phyloP scores from a whole-genome alignment of 2,888 invertebrate genomes.

The Eupithecia pulchellata region DNA sequence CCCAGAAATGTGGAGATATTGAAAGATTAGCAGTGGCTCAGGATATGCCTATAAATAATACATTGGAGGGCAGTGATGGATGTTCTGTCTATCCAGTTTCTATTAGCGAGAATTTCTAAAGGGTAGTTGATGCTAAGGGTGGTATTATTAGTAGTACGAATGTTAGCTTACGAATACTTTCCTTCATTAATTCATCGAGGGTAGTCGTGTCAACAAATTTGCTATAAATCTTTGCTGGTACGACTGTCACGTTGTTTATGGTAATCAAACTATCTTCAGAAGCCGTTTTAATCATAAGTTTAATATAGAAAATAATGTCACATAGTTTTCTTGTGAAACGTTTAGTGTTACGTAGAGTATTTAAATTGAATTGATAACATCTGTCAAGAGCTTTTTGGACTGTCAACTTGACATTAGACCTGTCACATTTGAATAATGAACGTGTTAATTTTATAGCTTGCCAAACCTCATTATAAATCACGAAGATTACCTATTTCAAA shows the following conservation, averaged over 20 bases:
- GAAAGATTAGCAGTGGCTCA: slow-evolving; percentile 82
- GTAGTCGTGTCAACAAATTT: slow-evolving; percentile 67
- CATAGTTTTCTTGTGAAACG: not conserved
- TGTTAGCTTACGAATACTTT: slow-evolving; percentile 74
- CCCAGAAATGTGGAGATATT: slow-evolving; percentile 83
- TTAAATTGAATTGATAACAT: slow-evolving; percentile 2
- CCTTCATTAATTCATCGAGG: slow-evolving; percentile 71
- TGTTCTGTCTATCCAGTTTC: slow-evolving; percentile 82
- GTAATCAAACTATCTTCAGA: slow-evolving; percentile 4
- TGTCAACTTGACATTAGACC: slow-evolving; percentile 13
- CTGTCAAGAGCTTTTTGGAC: slow-evolving; percentile 7
- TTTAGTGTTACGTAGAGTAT: not conserved
- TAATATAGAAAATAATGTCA: not conserved
- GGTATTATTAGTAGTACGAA: slow-evolving; percentile 75
- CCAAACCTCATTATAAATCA: slow-evolving; percentile 19
- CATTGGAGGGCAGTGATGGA: slow-evolving; percentile 83
- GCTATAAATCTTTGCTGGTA: slow-evolving; percentile 55
- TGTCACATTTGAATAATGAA: slow-evolving; percentile 12
- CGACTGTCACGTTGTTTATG: slow-evolving; percentile 18
- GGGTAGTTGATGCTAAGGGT: slow-evolving; percentile 70
- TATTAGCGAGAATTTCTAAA: slow-evolving; percentile 84
- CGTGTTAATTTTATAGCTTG: slow-evolving; percentile 25
- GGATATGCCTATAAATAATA: slow-evolving; percentile 84
- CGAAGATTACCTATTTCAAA: slow-evolving; percentile 33
- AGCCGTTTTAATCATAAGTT: not conserved